Base-by-base conservation (phyloP, 2,113 vertebrate species). In the Colistium nudipinnis region DNA sequence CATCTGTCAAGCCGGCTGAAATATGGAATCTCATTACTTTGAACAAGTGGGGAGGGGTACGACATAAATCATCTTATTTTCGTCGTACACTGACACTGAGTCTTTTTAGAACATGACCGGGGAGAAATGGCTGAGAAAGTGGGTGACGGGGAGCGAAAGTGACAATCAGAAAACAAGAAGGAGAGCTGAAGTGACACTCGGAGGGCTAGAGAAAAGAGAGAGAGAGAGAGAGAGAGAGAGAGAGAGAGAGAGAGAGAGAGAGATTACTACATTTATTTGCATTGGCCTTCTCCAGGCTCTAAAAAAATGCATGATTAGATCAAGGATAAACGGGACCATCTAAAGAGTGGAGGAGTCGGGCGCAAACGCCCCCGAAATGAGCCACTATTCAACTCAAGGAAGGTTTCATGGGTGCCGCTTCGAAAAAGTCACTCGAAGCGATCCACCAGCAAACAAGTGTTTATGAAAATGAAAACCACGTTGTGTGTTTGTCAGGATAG, bases 21-120 rank as follows among this genome's bases (percentile, higher is more conserved):
- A 92, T 91, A 90, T 90, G 87, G 89, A 92, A 92, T 93, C 90
- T 91, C 89, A 92, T 93, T 92, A 92, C 87, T 92, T 91, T 92
- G 87, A 93, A 92, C 90, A 91, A 92, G 89, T 90, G 78, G 83
- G 87, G 87, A 86, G 87, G 82, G 88, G 87, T 81, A 84, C 86
- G 87, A 90, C 90, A 92, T 93, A 89, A 92, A 92, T 93, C 91
- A 92, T 92, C 80, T 91, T 85, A 84, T 90, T 90, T 89, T 89
- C 83, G 86, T 89, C 81, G 83, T 77, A 74, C 61, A 51, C 77
- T 87, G 89, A 87, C 82, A 81, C n/a, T n/a, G 82, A 81, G 85
- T 76, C 66, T 75, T 76, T 83, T 87, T 88, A 77, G 87, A 85
- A 71, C 84, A 63, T 64, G 67, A 81, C 72, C 28, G 9, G 53